phyloP scores from a whole-genome alignment of 2,797 vertebrate species.

The Eupleurogrammus muticus region DNA sequence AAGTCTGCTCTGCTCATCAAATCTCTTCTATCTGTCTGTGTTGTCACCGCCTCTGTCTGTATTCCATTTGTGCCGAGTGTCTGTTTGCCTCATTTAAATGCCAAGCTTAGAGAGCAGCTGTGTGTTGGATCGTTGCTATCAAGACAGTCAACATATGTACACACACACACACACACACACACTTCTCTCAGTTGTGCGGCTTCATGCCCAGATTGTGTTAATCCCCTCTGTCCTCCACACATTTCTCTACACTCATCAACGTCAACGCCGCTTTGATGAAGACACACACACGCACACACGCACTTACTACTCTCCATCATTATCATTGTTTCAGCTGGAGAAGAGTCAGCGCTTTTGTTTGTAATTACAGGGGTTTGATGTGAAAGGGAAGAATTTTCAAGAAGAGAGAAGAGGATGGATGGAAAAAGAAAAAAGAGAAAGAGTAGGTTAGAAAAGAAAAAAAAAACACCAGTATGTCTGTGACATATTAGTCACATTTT shows the following conservation, averaged over 20 bases:
- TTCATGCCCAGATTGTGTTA: constrained; percentile 82
- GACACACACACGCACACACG: constrained; percentile 51
- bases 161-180: constrained; percentile 48
- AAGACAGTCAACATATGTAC: constrained; percentile 71
- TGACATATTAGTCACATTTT: constrained; percentile 89
- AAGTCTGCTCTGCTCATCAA: constrained; percentile 42
- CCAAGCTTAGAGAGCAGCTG: constrained; percentile 79
- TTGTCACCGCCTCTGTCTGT: constrained; percentile 69
- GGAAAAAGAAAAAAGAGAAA: constrained; percentile 69
- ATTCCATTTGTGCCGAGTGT: constrained; percentile 73
- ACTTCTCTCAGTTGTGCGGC: constrained; percentile 67
- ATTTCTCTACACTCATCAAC: constrained; percentile 80
- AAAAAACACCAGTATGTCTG: constrained; percentile 80
- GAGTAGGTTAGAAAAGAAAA: constrained; percentile 76
- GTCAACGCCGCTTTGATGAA: constrained; percentile 79
- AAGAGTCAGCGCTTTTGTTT: constrained; percentile 86
- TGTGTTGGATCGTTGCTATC: constrained; percentile 77
- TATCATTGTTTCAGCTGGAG: constrained; percentile 85
- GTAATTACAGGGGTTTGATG: constrained; percentile 86
- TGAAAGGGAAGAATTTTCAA: constrained; percentile 78
- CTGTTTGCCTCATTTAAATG: constrained; percentile 76
- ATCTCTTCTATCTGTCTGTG: constrained; percentile 60
- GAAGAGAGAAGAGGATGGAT: constrained; percentile 75
- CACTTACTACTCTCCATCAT: constrained; percentile 77
- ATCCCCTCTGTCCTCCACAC: constrained; percentile 80